A percentile compares a stretch with the other conserved stretches of the same genome.
Conservation (phyloP, 1,140 invertebrate genomes). For the Hestina assimilis region DNA sequence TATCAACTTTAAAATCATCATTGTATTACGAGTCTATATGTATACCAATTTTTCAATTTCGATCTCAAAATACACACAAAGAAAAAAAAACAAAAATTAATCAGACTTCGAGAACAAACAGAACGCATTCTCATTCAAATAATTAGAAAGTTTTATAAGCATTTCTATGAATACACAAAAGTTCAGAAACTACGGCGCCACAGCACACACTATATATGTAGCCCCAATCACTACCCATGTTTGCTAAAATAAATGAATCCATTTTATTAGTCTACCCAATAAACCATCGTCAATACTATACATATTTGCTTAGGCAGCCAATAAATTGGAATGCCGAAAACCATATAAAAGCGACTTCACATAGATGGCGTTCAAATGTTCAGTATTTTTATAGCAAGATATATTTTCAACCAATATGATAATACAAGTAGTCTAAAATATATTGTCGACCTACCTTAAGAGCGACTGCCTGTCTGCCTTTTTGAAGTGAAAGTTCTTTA, state of each 20-base stretch:
- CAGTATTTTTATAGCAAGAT: not conserved
- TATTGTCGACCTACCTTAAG: not conserved
- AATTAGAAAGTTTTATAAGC: no score
- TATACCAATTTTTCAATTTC: no score
- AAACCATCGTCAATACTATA: conserved; percentile 41
- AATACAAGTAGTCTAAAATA: not conserved
- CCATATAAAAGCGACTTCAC: not conserved
- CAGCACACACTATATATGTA: no score
- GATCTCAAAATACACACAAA: no score
- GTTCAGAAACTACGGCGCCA: no score
- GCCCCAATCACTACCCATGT: conserved; percentile 10
- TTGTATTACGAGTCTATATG: no score
- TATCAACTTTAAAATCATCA: no score
- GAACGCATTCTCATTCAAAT: not conserved
- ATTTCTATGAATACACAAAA: no score
- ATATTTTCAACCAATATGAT: not conserved
- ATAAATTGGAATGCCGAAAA: conserved; percentile 33
- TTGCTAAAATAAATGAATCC: conserved; percentile 37
- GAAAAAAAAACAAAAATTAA: not conserved
- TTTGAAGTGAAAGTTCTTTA: no score
- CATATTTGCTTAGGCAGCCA: conserved; percentile 52
- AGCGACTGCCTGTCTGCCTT: no score
- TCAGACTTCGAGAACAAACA: not conserved
- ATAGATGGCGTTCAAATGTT: no score
- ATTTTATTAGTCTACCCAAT: conserved; percentile 47